Conservation (phyloP, 2,888 invertebrate species). For the Latrodectus hesperus region DNA sequence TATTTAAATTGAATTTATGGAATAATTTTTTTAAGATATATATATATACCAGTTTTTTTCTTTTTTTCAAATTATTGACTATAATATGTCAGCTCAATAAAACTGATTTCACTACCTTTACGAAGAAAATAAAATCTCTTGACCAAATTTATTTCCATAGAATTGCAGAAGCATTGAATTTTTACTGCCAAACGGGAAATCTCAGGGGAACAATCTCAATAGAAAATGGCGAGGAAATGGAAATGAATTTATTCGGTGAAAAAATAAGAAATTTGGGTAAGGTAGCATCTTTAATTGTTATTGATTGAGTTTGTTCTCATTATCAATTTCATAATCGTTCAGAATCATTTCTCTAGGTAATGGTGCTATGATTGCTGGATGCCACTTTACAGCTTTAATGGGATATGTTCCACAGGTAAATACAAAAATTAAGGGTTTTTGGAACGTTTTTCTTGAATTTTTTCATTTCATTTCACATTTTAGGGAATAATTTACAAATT, state of each 20-base stretch:
- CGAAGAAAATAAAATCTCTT: no score
- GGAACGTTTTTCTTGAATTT: neutral
- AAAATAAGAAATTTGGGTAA: conserved; percentile 30
- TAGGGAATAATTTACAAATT: neutral
- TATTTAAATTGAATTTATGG: no score
- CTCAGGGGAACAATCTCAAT: conserved; percentile 28
- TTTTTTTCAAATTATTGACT: no score
- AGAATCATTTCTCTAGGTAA: conserved; percentile 8
- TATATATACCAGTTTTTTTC: no score
- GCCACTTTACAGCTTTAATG: conserved; percentile 18
- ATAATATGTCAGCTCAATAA: no score
- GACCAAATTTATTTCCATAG: neutral
- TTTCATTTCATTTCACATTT: neutral
- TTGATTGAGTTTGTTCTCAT: no score
- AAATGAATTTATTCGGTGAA: conserved; percentile 40
- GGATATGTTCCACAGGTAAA: conserved; percentile 26
- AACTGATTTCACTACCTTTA: no score
- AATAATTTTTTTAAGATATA: no score
- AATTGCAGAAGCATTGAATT: conserved; percentile 15
- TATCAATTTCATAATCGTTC: no score
- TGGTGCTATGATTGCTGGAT: conserved; percentile 14
- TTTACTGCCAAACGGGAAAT: conserved; percentile 35
- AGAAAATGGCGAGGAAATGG: conserved; percentile 11
- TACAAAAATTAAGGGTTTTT: no score
- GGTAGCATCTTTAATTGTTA: neutral